phyloP scores from a whole-genome alignment of 2,888 invertebrate species.

The Liodrosophila aerea region DNA sequence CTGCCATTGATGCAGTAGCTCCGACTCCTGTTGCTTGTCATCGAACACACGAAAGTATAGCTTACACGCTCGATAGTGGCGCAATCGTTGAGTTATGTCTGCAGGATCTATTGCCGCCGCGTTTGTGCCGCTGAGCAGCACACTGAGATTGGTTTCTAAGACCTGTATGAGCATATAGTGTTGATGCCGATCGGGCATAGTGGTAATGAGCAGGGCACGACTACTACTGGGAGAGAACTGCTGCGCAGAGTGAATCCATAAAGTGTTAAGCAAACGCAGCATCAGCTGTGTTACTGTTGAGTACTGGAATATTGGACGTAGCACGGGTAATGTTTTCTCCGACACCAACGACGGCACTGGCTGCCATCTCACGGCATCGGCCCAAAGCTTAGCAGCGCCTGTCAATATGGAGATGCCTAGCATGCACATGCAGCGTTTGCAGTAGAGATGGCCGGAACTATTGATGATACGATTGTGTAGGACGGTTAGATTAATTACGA shows the following conservation, averaged over 20 bases:
- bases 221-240: slow-evolving; percentile 18
- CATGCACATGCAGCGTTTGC: slow-evolving; percentile 69
- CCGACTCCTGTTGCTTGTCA: slow-evolving; percentile 31
- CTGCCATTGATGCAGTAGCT: neutral
- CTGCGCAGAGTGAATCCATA: slow-evolving; percentile 46
- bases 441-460: slow-evolving; percentile 65
- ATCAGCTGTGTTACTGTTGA: slow-evolving; percentile 49
- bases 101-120: neutral
- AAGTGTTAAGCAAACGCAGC: slow-evolving; percentile 60
- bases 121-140: slow-evolving; percentile 59
- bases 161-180: slow-evolving; percentile 76
- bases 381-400: slow-evolving; percentile 76
- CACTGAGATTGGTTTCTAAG: slow-evolving; percentile 75
- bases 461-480: slow-evolving; percentile 32
- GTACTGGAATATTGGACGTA: slow-evolving; percentile 45
- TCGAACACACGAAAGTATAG: slow-evolving; percentile 65
- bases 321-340: neutral
- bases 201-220: slow-evolving; percentile 65
- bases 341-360: neutral
- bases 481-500: slow-evolving; percentile 58
- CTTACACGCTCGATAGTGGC: slow-evolving; percentile 52
- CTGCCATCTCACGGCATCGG: slow-evolving; percentile 63
- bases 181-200: slow-evolving; percentile 64
- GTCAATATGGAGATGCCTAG: slow-evolving; percentile 66
- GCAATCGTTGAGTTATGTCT: slow-evolving; percentile 22